These are phyloP conservation scores for Toxonevra muliebris DNA, from an alignment of 2,888 invertebrate species.

Conservation along the genomic window DNA sequence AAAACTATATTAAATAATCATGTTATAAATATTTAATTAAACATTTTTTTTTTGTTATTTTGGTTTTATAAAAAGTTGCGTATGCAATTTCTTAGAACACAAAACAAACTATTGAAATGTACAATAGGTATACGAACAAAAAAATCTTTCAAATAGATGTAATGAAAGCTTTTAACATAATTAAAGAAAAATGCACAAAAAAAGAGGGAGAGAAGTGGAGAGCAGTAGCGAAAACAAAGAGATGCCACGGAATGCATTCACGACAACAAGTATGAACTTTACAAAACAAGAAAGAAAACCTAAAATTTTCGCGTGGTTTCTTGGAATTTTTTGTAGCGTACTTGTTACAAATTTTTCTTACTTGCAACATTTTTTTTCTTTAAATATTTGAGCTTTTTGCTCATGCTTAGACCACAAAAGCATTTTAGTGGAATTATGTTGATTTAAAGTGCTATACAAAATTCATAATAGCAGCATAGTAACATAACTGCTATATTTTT, in stretches of 20 bases:
- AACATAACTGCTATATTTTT: too few species aligned
- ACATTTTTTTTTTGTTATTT: too few species aligned
- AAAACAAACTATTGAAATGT: too few species aligned
- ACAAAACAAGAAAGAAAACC: not conserved
- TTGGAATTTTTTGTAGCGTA: not conserved
- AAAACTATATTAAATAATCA: too few species aligned
- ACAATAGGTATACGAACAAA: not conserved
- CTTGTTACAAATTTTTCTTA: not conserved
- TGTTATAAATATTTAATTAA: too few species aligned
- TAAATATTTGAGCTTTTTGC: not conserved
- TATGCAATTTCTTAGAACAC: too few species aligned
- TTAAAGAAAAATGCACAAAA: conserved; percentile 30
- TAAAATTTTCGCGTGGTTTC: conserved; percentile 6
- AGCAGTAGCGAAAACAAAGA: not conserved
- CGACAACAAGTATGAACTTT: conserved; percentile 11
- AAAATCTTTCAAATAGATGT: conserved; percentile 1
- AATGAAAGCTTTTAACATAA: conserved; percentile 39
- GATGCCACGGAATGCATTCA: not conserved
- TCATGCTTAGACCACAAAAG: conserved; percentile 23
- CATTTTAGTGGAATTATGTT: conserved; percentile 27
- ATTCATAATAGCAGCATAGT: too few species aligned
- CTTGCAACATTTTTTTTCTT: not conserved
- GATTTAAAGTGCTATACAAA: conserved; percentile 14
- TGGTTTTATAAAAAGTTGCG: too few species aligned
- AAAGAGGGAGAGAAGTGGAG: not conserved